Conservation (phyloP, 2,888 invertebrate genomes). For the Hyposoter didymator region DNA sequence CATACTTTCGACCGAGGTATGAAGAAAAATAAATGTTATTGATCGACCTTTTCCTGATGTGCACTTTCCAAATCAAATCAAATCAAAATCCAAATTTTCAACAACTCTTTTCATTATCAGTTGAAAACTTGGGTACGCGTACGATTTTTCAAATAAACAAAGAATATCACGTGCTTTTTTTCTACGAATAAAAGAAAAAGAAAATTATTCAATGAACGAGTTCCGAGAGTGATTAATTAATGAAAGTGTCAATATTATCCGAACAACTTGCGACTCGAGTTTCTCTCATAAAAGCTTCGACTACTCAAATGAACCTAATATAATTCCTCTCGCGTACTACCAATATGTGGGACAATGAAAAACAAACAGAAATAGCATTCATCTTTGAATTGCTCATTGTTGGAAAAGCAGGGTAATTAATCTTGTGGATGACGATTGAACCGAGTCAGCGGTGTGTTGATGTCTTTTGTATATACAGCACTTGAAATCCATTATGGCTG, state of each 20-base stretch:
- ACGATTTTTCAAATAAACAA: background rate
- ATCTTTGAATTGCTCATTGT: background rate
- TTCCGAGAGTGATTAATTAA: background rate
- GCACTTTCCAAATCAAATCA: background rate
- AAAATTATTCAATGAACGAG: background rate
- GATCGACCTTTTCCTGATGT: background rate
- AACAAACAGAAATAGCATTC: background rate
- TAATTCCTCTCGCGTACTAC: background rate
- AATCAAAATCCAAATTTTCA: background rate
- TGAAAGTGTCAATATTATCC: background rate
- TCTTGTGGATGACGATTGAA: background rate
- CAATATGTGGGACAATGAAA: background rate
- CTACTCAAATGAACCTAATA: background rate
- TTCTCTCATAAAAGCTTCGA: background rate
- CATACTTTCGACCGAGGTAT: too few relatives aligned
- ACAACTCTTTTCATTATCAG: background rate
- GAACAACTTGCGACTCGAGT: background rate
- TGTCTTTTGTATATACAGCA: slow-evolving; percentile 6
- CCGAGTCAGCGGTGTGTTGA: background rate
- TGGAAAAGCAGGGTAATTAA: slow-evolving; percentile 2
- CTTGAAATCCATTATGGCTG: slow-evolving; percentile 30
- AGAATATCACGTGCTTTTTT: background rate
- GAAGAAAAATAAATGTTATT: background rate
- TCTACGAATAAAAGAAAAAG: background rate
- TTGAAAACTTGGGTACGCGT: background rate